phyloP scores from a whole-genome alignment of 2,888 invertebrate genomes.

The Gymnocheta viridis region DNA sequence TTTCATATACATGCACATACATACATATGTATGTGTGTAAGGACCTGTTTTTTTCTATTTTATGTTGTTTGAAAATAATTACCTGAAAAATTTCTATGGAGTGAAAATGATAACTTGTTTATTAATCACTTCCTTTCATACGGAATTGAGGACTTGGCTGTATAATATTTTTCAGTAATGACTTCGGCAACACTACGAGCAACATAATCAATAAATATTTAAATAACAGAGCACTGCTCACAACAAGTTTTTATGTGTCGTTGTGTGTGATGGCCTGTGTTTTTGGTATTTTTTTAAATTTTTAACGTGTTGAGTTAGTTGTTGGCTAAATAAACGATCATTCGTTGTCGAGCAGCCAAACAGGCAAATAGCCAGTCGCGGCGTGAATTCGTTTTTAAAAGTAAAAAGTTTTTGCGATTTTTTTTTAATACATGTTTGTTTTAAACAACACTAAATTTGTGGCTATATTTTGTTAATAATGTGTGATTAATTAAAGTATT shows the following conservation, averaged over 20 bases:
- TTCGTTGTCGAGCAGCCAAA: conserved; percentile 64
- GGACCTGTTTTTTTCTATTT: too few species aligned
- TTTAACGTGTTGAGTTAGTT: conserved; percentile 63
- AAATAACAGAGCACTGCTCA: conserved; percentile 15
- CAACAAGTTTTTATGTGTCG: conserved; percentile 47
- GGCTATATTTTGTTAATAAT: conserved; percentile 39
- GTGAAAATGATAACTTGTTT: too few species aligned
- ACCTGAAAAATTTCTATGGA: too few species aligned
- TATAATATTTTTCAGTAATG: neutral
- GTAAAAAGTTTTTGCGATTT: neutral
- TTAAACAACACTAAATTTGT: conserved; percentile 21
- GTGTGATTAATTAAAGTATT: conserved; percentile 38
- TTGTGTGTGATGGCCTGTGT: conserved; percentile 27
- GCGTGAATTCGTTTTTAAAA: conserved; percentile 10
- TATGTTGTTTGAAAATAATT: too few species aligned
- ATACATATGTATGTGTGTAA: too few species aligned
- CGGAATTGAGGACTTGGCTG: neutral
- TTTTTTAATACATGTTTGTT: conserved; percentile 31
- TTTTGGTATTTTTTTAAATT: conserved; percentile 36
- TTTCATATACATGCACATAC: too few species aligned
- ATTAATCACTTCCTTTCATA: too few species aligned
- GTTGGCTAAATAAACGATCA: conserved; percentile 60
- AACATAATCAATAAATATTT: conserved; percentile 9
- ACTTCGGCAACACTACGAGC: conserved; percentile 3
- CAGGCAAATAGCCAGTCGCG: conserved; percentile 55